These are phyloP conservation scores for Chrysaora quinquecirrha DNA, from an alignment of 30 jellyfish, hydroid and myxozoan species.

Conservation along the genomic window DNA sequence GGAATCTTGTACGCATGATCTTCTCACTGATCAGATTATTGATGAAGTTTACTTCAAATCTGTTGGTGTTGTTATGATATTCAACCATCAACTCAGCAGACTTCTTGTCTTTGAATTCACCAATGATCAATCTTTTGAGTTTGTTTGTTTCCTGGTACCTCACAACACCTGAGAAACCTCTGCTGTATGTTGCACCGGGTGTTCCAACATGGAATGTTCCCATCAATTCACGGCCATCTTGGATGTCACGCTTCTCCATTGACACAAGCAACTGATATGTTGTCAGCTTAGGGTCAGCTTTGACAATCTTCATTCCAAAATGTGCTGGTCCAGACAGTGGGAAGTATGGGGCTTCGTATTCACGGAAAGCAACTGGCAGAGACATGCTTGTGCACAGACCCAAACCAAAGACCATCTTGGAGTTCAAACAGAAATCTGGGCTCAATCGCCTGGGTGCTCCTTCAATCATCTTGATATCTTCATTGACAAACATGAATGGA, in stretches of 20 bases:
- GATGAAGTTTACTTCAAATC: constrained; percentile 65
- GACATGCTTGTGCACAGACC: constrained; percentile 97
- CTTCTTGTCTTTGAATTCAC: constrained; percentile 72
- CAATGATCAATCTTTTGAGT: constrained; percentile 54
- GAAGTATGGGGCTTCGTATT: constrained; percentile 98
- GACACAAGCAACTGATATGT: constrained; percentile 78
- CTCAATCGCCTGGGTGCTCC: constrained; percentile 86
- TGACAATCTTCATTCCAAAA: constrained; percentile 86
- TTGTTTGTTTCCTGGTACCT: constrained; percentile 70
- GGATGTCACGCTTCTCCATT: constrained; percentile 59
- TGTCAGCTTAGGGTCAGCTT: constrained; percentile 92
- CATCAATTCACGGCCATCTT: constrained; percentile 54
- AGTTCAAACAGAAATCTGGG: constrained; percentile 92
- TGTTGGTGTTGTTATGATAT: constrained; percentile 78
- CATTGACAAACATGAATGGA: constrained; percentile 90
- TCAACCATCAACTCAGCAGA: constrained; percentile 64
- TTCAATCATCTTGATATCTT: constrained; percentile 66
- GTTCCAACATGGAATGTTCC: constrained; percentile 87
- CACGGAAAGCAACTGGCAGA: constrained; percentile 97
- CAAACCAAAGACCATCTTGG: constrained; percentile 83
- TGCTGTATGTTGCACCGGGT: constrained; percentile 95
- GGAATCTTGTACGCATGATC: constrained; percentile 47
- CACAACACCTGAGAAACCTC: constrained; percentile 73
- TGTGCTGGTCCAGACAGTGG: constrained; percentile 99
- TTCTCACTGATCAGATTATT: constrained; percentile 84